Base-by-base conservation (phyloP, 2,797 vertebrate genomes). In the Silurus lanzhouensis region DNA sequence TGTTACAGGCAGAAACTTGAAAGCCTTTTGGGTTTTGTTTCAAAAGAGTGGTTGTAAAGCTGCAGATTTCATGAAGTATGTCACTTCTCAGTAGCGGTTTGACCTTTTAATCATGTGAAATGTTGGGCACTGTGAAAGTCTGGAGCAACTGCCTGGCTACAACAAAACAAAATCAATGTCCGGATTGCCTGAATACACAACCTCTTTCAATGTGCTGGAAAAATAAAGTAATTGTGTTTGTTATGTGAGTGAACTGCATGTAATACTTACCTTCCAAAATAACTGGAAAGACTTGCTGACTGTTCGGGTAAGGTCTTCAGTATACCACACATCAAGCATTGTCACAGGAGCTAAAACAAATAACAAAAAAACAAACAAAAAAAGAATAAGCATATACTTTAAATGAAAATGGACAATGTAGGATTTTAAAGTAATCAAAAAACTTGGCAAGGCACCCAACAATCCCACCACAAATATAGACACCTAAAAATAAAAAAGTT, bases 251-350 rank as follows among this genome's bases (percentile, higher is more conserved):
- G 13, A 79, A 63, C 17, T 44, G 17, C 19, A 14, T 68, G 3
- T 70, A 67, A 76, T 75, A 89, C 93, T 89, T 91, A 96, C 98
- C 96, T 97, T 98, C 98, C 98, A 99, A 63, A 96, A 96, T 15
- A 99, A 84, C 66, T 86, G 94, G 82, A 96, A 90, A 52, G 84
- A 88, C 2, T 87, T 88, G 5, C 3, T 76, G 66, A 74, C 1
- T 82, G 63, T 31, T 31, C 86, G 17, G 76, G 0, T 0, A 88
- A 57, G 44, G 89, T 88, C 85, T 83, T 92, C n/a, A 8, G 89
- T 77, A 82, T 94, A 96, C 98, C 98, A 99, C 31, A 96, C 81
- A 7, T 98, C 95, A 91, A 95, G 86, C 78, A 87, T 85, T 81
- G 84, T 86, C 25, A 87, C 72, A 17, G 95, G 95, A 85, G 90